phyloP scores from a whole-genome alignment of 2,113 vertebrate genomes.

The Muntiacus muntjak region DNA sequence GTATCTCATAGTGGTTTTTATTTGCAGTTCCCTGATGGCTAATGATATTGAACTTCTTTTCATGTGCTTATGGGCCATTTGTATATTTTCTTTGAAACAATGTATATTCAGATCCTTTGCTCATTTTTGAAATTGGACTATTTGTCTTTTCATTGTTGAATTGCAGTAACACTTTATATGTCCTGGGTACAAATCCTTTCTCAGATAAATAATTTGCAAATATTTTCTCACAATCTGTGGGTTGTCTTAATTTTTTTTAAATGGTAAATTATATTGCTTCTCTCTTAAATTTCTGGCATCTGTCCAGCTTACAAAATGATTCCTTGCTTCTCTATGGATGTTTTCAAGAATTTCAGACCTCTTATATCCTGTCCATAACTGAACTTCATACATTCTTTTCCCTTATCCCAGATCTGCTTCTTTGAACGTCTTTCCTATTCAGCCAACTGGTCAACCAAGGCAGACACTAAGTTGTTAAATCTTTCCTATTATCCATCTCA shows the following conservation, averaged over 20 bases:
- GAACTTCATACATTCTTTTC: background rate
- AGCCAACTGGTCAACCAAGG: background rate
- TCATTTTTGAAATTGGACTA: background rate
- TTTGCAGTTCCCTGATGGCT: background rate
- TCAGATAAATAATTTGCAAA: background rate
- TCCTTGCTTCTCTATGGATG: conserved; percentile 1
- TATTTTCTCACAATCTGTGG: background rate
- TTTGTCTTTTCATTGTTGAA: background rate
- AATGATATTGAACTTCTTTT: background rate
- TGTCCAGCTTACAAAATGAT: background rate
- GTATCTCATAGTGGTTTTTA: background rate
- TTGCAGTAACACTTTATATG: background rate
- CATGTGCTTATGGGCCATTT: background rate
- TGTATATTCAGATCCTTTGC: background rate
- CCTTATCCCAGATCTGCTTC: background rate
- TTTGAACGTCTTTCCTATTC: background rate
- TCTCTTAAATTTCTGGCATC: background rate
- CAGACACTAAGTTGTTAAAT: background rate
- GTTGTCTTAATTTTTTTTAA: background rate
- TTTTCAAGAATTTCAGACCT: background rate
- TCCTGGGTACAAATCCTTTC: background rate
- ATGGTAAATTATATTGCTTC: background rate
- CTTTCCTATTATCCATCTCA: background rate
- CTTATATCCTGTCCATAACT: background rate
- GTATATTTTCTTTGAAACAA: background rate